Evolutionary conservation across 2,113 vertebrate genomes (phyloP).

Genomic region (Hemiprocne comata): DNA sequence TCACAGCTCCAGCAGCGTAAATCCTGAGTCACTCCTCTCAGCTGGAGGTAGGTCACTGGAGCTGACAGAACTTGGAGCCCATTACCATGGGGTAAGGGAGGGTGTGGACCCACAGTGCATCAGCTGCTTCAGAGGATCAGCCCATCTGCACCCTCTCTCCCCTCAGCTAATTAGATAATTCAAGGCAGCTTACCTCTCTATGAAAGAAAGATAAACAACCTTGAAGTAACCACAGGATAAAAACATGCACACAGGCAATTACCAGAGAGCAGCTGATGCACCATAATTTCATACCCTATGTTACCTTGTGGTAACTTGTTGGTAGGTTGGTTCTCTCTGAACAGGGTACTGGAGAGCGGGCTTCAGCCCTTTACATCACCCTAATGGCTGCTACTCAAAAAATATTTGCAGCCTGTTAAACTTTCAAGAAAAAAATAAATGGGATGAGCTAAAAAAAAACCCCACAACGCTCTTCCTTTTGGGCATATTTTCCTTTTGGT

Average conservation of each 20-base stretch:
- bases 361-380: neutral
- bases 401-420: slow-evolving; percentile 45
- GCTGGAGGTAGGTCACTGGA: neutral
- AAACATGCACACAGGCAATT: neutral
- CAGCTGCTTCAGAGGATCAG: neutral
- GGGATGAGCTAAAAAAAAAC: slow-evolving; percentile 29
- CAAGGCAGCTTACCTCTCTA: neutral
- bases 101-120: neutral
- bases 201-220: neutral
- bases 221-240: neutral
- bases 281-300: neutral
- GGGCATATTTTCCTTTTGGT: slow-evolving; percentile 65
- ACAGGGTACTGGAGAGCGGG: neutral
- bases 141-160: neutral
- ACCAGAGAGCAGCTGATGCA: neutral
- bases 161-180: neutral
- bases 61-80: neutral
- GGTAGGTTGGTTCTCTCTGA: neutral
- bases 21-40: neutral
- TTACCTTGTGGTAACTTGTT: slow-evolving; percentile 25
- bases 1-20: neutral
- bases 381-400: neutral
- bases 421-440: slow-evolving; percentile 49
- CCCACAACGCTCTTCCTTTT: neutral
- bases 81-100: neutral